Conservation (phyloP, 2,888 invertebrate genomes). For the Pediacus dermestoides region DNA sequence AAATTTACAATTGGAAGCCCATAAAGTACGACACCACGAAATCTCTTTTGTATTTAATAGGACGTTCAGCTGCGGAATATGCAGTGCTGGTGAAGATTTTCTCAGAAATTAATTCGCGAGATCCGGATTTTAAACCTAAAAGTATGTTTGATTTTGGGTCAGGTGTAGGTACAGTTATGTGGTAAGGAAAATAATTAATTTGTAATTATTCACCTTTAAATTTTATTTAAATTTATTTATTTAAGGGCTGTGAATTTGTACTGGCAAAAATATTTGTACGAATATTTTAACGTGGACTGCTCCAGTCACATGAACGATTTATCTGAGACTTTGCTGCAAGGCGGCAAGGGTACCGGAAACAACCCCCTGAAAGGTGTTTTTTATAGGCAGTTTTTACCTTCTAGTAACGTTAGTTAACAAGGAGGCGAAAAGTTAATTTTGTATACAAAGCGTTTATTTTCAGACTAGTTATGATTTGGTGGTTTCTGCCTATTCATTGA, state of each 20-base stretch:
- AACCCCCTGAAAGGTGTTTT: conserved; percentile 59
- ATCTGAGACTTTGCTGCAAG: conserved; percentile 65
- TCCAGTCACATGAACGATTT: conserved; percentile 81
- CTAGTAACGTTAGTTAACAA: conserved; percentile 51
- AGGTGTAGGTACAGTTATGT: conserved; percentile 80
- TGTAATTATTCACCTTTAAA: conserved; percentile 4
- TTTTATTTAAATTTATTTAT: conserved; percentile 12
- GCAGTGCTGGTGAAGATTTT: conserved; percentile 67
- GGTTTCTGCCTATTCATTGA: conserved; percentile 72
- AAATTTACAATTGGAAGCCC: conserved; percentile 71
- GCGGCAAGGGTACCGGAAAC: conserved; percentile 59
- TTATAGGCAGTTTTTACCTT: conserved; percentile 79
- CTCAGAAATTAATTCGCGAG: conserved; percentile 64
- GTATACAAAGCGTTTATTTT: conserved; percentile 22
- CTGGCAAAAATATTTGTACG: conserved; percentile 71
- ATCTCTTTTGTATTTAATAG: conserved; percentile 67
- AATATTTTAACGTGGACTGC: conserved; percentile 82
- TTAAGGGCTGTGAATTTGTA: conserved; percentile 60
- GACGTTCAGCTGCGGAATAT: conserved; percentile 72
- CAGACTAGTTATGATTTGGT: conserved; percentile 75
- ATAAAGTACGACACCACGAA: conserved; percentile 65
- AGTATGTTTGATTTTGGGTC: conserved; percentile 89
- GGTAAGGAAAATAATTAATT: conserved; percentile 50
- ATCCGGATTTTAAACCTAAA: conserved; percentile 67
- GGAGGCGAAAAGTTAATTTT: not conserved